Evolutionary conservation across 2,113 vertebrate genomes (phyloP).

Genomic region (Cyanocitta stelleri): DNA sequence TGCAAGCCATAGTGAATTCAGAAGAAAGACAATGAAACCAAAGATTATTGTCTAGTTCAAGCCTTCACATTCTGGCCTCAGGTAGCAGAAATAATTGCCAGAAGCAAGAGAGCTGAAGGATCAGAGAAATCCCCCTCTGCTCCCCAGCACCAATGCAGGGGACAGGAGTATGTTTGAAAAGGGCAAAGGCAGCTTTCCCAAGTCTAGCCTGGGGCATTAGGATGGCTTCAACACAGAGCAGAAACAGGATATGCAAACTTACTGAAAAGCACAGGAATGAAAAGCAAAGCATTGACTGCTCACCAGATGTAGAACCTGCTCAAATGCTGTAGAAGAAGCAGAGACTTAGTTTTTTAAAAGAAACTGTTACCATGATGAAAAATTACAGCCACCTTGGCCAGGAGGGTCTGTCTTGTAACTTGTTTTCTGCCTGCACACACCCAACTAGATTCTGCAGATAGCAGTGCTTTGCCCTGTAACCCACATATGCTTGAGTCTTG

Average conservation of each 20-base stretch:
- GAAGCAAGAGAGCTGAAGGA: background rate
- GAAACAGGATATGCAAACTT: background rate
- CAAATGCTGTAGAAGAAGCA: background rate
- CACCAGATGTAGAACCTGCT: background rate
- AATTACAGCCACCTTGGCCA: background rate
- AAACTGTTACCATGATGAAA: background rate
- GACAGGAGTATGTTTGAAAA: background rate
- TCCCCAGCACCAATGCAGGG: background rate
- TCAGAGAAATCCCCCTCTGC: background rate
- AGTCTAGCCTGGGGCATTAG: too few species aligned
- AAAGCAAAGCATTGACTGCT: background rate
- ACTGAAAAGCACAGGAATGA: background rate
- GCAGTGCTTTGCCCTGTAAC: background rate
- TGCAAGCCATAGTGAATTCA: background rate
- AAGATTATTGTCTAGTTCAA: background rate
- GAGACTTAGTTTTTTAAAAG: background rate
- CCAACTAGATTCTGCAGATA: fast-evolving
- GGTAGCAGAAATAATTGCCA: background rate
- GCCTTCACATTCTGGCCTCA: background rate
- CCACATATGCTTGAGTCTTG: background rate
- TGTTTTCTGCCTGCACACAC: background rate
- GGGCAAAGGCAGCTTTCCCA: background rate
- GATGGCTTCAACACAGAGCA: background rate
- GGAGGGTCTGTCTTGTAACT: background rate
- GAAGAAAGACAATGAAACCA: background rate